These are phyloP conservation scores for Equus przewalskii DNA, from an alignment of 2,113 vertebrate species.

Conservation along the genomic window DNA sequence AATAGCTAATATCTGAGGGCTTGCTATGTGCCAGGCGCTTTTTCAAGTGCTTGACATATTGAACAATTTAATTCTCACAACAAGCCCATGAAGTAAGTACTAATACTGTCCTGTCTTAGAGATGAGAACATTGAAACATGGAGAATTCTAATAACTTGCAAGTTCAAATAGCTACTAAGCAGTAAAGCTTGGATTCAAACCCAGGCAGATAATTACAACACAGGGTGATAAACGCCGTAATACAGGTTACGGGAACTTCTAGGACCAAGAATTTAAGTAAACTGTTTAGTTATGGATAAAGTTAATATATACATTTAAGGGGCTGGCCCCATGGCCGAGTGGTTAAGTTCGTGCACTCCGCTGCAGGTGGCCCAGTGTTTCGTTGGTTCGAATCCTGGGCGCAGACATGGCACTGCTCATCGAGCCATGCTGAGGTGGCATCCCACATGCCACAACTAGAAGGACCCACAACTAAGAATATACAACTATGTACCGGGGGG, in stretches of 20 bases:
- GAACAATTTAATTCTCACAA: slow-evolving; percentile 28
- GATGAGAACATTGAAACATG: background rate
- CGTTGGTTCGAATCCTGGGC: too few species aligned
- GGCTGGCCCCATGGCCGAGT: too few species aligned
- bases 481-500: too few species aligned
- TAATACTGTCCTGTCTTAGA: background rate
- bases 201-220: background rate
- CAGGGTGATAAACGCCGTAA: background rate
- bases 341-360: too few species aligned
- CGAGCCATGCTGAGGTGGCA: too few species aligned
- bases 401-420: too few species aligned
- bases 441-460: too few species aligned
- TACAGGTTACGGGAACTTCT: background rate
- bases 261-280: background rate
- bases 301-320: background rate
- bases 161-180: background rate
- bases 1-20: background rate
- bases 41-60: background rate
- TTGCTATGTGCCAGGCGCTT: background rate
- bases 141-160: slow-evolving; percentile 4
- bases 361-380: too few species aligned
- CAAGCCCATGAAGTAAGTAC: background rate
- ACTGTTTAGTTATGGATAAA: background rate
- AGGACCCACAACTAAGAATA: too few species aligned
- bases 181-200: slow-evolving; percentile 7